Conservation (phyloP, 2,113 vertebrate species). For the Piliocolobus tephrosceles region DNA sequence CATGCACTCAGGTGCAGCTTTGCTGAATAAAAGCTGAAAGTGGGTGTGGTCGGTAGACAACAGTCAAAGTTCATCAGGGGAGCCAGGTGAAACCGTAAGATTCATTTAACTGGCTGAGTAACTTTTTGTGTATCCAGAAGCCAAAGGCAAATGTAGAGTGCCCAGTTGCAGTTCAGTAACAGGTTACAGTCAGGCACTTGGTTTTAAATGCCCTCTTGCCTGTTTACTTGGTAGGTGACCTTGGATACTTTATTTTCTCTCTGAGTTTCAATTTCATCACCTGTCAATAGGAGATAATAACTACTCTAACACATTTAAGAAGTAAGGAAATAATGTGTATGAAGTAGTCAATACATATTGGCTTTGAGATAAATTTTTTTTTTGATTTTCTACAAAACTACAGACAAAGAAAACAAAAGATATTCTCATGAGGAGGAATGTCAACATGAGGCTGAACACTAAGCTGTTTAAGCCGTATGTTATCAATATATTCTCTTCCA, state of each 20-base stretch:
- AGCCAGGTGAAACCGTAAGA: neutral
- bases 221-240: neutral
- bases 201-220: neutral
- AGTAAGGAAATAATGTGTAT: neutral
- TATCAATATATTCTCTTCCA: neutral
- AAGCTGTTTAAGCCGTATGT: neutral
- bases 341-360: neutral
- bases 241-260: neutral
- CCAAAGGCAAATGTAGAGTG: neutral
- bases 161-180: neutral
- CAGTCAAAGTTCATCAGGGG: neutral
- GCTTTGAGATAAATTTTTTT: neutral
- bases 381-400: neutral
- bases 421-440: neutral
- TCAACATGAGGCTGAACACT: neutral
- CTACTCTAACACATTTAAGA: neutral
- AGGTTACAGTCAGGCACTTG: neutral
- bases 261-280: neutral
- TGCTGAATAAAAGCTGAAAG: neutral
- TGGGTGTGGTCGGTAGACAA: rapidly evolving
- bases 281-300: neutral
- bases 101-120: neutral
- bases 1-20: neutral
- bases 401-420: neutral
- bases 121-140: neutral